phyloP scores from a whole-genome alignment of 1,140 invertebrate genomes.

The Anastrepha ludens region DNA sequence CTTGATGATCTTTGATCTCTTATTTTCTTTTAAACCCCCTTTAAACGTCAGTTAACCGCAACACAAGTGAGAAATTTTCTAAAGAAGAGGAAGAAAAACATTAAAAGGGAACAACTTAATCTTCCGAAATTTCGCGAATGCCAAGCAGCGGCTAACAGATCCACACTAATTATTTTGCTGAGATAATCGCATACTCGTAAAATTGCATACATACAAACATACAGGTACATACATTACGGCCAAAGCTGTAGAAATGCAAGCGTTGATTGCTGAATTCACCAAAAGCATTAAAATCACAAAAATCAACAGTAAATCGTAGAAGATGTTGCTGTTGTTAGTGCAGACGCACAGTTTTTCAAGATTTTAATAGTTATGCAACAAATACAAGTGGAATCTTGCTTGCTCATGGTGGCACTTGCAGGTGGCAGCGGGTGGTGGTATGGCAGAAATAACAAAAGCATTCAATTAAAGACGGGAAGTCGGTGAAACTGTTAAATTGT shows the following conservation, averaged over 20 bases:
- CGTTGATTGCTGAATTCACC: constrained; percentile 16
- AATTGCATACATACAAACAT: neutral
- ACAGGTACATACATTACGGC: neutral
- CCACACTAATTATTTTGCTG: too few species aligned
- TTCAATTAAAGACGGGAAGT: constrained; percentile 46
- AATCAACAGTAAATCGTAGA: neutral
- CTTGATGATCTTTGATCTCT: too few species aligned
- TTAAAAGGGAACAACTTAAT: too few species aligned
- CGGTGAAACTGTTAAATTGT: constrained; percentile 30
- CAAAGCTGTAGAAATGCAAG: neutral
- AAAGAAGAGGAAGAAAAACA: too few species aligned
- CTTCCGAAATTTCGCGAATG: too few species aligned
- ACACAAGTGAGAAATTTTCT: too few species aligned
- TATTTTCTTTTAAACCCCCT: too few species aligned
- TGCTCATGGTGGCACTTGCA: neutral
- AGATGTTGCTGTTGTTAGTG: neutral
- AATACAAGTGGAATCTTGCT: neutral
- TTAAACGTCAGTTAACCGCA: too few species aligned
- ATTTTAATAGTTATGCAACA: neutral
- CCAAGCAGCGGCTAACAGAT: too few species aligned
- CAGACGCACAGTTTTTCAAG: neutral
- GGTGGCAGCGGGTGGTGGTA: neutral
- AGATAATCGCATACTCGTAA: neutral
- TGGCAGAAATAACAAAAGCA: neutral
- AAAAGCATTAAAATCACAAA: neutral